Percentiles rank a stretch among this genome's conserved stretches.
phyloP scores from a whole-genome alignment of 2,888 invertebrate species.

The Oxycera nigricornis region DNA sequence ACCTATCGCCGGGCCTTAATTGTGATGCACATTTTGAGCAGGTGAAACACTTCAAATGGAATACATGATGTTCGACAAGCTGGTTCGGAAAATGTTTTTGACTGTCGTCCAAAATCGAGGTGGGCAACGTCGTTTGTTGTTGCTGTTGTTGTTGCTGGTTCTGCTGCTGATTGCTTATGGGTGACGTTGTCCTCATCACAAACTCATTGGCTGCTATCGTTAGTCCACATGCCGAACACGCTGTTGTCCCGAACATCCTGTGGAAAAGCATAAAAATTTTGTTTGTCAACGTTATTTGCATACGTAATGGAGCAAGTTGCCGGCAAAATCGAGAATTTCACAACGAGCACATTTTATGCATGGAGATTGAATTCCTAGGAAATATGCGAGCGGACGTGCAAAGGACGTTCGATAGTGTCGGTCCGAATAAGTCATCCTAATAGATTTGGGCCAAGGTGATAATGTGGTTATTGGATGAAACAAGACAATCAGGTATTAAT shows the following conservation, averaged over 20 bases:
- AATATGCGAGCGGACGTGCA: not conserved
- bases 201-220: slow-evolving; percentile 89
- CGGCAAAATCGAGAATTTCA: not conserved
- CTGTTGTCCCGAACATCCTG: slow-evolving; percentile 90
- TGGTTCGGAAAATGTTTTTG: slow-evolving; percentile 51
- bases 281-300: slow-evolving; percentile 32
- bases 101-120: slow-evolving; percentile 48
- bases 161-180: slow-evolving; percentile 51
- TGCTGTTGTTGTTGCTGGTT: slow-evolving; percentile 49
- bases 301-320: slow-evolving; percentile 15
- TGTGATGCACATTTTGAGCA: slow-evolving; percentile 90
- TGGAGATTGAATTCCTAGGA: not conserved
- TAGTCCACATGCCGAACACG: slow-evolving; percentile 88
- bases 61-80: slow-evolving; percentile 72
- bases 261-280: slow-evolving; percentile 37
- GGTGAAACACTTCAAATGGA: slow-evolving; percentile 93
- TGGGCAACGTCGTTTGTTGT: slow-evolving; percentile 51
- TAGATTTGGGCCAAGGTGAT: not conserved
- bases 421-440: not conserved
- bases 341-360: slow-evolving; percentile 11
- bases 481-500: no score
- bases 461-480: not conserved
- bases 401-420: not conserved
- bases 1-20: slow-evolving; percentile 88
- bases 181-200: slow-evolving; percentile 73